Evolutionary conservation across 1,140 invertebrate genomes (phyloP), one percentile per base, ranked within the genome.

Genomic region (Homalodisca vitripennis): DNA sequence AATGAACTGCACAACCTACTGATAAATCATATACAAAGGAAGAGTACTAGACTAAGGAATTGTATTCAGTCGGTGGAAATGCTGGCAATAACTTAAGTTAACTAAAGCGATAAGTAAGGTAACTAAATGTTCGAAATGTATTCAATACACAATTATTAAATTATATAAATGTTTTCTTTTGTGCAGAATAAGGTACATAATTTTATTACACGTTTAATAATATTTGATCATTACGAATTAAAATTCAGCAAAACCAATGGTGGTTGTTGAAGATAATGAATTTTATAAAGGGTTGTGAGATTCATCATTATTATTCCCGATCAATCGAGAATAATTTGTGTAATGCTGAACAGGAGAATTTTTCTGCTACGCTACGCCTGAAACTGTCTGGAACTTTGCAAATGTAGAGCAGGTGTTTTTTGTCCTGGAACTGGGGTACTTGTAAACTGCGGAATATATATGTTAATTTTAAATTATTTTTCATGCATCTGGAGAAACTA

Each of bases 21-120:
- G 46, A 67, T 29, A 48, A 47, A 67, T 20, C 51, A 20, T 26
- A 51, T 53, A 6, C 55, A 60, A 60, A 22, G 27, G 29, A 10
- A 67, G 20, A 47, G 55, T 51, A 67, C 51, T 48, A 31, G 55
- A 30, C 27, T 53, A 31, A 30, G 66, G 26, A 46, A 64, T 60
- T 29, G 55, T 31, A 60, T 60, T 60, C 29, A 27, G 29, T 31
- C 62, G 17, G 62, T 34, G 20, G 62, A 64, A 64, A 64, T 34
- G 34, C 62, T 64, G 30, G 62, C 34, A 22, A 64, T 64, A 3
- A 32, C 62, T 34, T 64, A 22, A 64, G 62, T 17, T 34, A 64
- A 60, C 17, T 12, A 55, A 55, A 20, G 17, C 10, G 3, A 20
- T 20, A 20, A 20, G 17, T 55, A 6, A 55, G 17, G 3, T 12